phyloP scores from a whole-genome alignment of 2,888 invertebrate species.

The Melolontha melolontha region DNA sequence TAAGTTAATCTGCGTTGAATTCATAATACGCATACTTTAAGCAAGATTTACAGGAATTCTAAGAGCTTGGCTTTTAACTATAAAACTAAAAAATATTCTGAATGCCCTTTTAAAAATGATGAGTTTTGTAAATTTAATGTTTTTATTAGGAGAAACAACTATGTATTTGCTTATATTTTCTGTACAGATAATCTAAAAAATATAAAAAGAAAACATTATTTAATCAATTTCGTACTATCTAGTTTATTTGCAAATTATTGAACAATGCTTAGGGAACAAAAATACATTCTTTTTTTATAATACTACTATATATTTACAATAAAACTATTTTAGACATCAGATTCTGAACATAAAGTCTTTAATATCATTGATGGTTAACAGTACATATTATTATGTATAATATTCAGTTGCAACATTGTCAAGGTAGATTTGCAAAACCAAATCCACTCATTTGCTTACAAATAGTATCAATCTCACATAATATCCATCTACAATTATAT shows the following conservation, averaged over 20 bases:
- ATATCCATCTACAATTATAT: conserved; percentile 28
- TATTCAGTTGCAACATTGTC: conserved; percentile 41
- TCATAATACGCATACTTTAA: too few relatives aligned
- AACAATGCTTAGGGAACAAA: conserved; percentile 57
- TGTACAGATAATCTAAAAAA: too few relatives aligned
- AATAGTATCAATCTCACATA: conserved; percentile 31
- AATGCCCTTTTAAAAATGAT: too few relatives aligned
- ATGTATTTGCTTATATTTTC: too few relatives aligned
- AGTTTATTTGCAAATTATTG: conserved; percentile 53
- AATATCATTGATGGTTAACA: conserved; percentile 53
- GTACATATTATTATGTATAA: conserved; percentile 51
- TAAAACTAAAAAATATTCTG: too few relatives aligned
- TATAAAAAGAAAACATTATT: conserved; percentile 40
- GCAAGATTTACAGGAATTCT: too few relatives aligned
- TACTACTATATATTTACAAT: conserved; percentile 59
- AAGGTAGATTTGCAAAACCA: conserved; percentile 39
- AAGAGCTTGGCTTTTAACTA: too few relatives aligned
- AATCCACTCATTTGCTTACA: conserved; percentile 29
- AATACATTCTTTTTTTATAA: conserved; percentile 58
- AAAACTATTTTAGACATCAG: conserved; percentile 56
- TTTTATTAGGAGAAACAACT: too few relatives aligned
- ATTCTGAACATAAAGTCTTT: conserved; percentile 57
- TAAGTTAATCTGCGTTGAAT: too few relatives aligned
- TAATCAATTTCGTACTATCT: conserved; percentile 53
- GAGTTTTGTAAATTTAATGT: too few relatives aligned